Conservation (phyloP, 2,888 invertebrate genomes). For the Drosophila ustulata region DNA sequence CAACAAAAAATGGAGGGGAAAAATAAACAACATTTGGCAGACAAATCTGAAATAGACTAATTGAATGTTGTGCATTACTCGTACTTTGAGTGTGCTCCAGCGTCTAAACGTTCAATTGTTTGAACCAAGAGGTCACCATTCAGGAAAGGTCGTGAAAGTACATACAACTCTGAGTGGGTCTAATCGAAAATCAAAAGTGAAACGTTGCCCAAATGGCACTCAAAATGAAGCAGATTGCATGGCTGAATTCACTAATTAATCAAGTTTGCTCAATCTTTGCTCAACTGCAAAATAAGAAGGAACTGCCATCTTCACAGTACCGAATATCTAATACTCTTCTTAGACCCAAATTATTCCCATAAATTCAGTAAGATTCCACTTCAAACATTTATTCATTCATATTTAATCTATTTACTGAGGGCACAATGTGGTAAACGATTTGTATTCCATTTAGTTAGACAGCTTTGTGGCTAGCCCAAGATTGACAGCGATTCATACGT, state of each 20-base stretch:
- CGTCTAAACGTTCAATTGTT: conserved; percentile 45
- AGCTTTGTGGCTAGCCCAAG: conserved; percentile 12
- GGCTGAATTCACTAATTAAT: conserved; percentile 28
- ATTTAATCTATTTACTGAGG: conserved; percentile 11
- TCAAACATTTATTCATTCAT: background rate
- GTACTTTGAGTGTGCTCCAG: conserved; percentile 26
- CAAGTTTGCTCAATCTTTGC: conserved; percentile 20
- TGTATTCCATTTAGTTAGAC: conserved; percentile 10
- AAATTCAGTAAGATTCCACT: background rate
- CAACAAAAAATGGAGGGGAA: conserved; percentile 20
- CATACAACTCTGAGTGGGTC: conserved; percentile 48
- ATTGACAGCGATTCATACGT: background rate
- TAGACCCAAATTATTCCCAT: background rate
- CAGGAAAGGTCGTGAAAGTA: conserved; percentile 70
- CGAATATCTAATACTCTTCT: conserved; percentile 4
- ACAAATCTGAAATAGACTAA: conserved; percentile 72
- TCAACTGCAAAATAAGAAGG: conserved; percentile 4
- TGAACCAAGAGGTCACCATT: conserved; percentile 62
- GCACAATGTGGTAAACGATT: conserved; percentile 19
- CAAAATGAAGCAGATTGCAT: conserved; percentile 30
- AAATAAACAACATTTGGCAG: conserved; percentile 42
- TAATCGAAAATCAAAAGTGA: conserved; percentile 74
- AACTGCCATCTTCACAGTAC: background rate
- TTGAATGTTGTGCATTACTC: conserved; percentile 67
- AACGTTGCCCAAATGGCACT: conserved; percentile 49